A percentile compares a stretch with the other conserved stretches of the same genome.
Conservation (phyloP, 1,140 invertebrate species). For the Schlechtendalia chinensis region DNA sequence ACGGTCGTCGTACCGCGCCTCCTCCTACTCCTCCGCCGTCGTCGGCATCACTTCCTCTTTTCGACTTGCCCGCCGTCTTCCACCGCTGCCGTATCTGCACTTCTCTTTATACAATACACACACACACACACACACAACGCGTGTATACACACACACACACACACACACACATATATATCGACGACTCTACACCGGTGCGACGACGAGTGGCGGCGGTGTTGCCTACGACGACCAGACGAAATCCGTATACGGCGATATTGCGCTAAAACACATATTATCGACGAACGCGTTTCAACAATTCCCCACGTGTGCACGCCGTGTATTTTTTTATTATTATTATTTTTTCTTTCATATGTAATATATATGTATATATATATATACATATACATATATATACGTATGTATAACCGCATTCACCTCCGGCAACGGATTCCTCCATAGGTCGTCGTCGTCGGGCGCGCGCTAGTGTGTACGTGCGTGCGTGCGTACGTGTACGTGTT, state of each 20-base stretch:
- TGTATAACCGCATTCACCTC: slow-evolving; percentile 24
- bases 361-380: no score
- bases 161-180: background rate
- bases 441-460: slow-evolving; percentile 12
- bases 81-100: background rate
- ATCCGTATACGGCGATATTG: slow-evolving; percentile 45
- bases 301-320: background rate
- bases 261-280: slow-evolving; percentile 2
- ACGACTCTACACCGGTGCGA: background rate
- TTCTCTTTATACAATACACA: background rate
- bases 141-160: background rate
- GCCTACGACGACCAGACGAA: background rate
- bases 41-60: background rate
- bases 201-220: background rate
- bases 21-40: background rate
- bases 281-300: slow-evolving; percentile 22
- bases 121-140: background rate
- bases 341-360: no score
- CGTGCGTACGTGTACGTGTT: background rate
- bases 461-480: background rate
- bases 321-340: background rate
- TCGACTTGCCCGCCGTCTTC: background rate
- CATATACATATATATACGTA: no score
- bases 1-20: slow-evolving; percentile 19
- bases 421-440: slow-evolving; percentile 46